phyloP scores from a whole-genome alignment of 2,888 invertebrate species.

The Limnephilus auricula region DNA sequence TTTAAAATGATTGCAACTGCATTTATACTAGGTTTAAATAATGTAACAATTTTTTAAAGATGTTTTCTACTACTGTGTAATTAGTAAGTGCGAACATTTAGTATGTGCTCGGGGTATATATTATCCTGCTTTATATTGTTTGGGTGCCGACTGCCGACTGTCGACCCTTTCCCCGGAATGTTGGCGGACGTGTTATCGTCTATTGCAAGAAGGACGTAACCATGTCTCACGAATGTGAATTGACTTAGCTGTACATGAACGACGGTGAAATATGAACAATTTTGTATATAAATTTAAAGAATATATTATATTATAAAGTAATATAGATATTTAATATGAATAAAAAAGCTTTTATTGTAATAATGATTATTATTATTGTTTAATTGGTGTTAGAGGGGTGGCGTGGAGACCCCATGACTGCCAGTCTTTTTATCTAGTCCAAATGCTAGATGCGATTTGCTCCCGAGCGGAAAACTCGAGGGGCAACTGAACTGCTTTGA shows the following conservation, averaged over 20 bases:
- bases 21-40: conserved; percentile 41
- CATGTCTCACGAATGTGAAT: conserved; percentile 17
- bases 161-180: neutral
- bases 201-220: neutral
- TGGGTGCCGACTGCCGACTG: neutral
- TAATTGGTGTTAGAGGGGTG: conserved; percentile 48
- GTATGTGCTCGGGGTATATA: conserved; percentile 19
- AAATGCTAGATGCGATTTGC: conserved; percentile 34
- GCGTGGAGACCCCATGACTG: conserved; percentile 13
- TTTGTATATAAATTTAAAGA: conserved; percentile 59
- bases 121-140: neutral
- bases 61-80: conserved; percentile 31
- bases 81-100: neutral
- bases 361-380: conserved; percentile 44
- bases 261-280: conserved; percentile 53
- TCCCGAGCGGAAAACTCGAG: neutral
- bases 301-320: conserved; percentile 52
- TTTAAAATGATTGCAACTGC: conserved; percentile 3
- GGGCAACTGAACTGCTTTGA: conserved; percentile 6
- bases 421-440: conserved; percentile 46
- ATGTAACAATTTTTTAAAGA: conserved; percentile 40
- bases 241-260: conserved; percentile 35
- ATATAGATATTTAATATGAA: conserved; percentile 56
- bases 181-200: too few relatives aligned
- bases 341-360: conserved; percentile 41